Evolutionary conservation across 2,888 invertebrate genomes (phyloP), one percentile per base, ranked within the genome.

Genomic region (Furcula furcula): DNA sequence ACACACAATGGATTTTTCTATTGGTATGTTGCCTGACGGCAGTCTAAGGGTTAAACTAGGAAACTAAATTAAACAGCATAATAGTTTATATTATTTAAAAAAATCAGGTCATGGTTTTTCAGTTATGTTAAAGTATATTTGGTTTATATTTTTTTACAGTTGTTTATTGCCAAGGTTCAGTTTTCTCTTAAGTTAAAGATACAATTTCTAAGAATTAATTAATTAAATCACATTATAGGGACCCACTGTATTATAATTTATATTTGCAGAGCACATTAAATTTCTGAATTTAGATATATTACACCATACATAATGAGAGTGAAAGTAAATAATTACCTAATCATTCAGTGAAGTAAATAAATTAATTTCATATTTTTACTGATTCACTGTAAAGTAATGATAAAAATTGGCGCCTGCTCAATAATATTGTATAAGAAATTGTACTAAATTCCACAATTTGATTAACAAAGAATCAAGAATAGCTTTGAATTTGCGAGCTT

Each of bases 371-470:
- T 31, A 26, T 3, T 6, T 9, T 14, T 26, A 26, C n/a, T 26
- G 13, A 25, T 26, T 22, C 23, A 27, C 32, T 30, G 27, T 18
- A 9, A 11, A 42, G 30, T 35, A 38, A 49, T 47, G 48, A 55
- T 43, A 52, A 62, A 62, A 69, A 63, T 72, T 74, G 74, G 73
- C 74, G 61, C 59, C 48, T 68, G 66, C 65, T 74, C 76, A 78
- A 75, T 65, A 74, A 26, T 40, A 49, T 38, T 50, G 37, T 40
- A 47, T 47, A 56, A 65, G 66, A 72, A 69, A 75, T 67, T 70
- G 68, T 63, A 61, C 56, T 71, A 78, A 82, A 81, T 78, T 77
- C 68, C 79, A 82, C 64, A 72, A 64, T 64, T 56, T 40, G 53
- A 55, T 61, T 73, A 70, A 80, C 82, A 79, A 81, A 79, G 76